Base-by-base conservation (phyloP, 2,888 invertebrate species). In the Pristionchus entomophagus region DNA sequence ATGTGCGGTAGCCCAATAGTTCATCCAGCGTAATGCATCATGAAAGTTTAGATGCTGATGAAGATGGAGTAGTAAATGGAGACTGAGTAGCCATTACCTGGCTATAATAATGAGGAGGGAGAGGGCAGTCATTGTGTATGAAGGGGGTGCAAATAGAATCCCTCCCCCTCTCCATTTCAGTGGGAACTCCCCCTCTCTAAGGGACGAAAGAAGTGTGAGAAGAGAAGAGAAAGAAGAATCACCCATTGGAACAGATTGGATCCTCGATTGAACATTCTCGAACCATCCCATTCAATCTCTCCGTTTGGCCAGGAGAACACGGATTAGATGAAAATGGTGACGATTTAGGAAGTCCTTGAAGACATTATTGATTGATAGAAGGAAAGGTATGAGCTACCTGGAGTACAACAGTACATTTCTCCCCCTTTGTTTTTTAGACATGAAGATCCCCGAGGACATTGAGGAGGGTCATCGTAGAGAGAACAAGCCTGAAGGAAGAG, bases 321-420 rank as follows among this genome's bases (percentile, higher is more conserved):
- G 19, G 82, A 82, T 38, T 82, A 14, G 32, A 17, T 19, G 45
- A 53, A 0, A 41, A 82, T n/a, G n/a, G n/a, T 0, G 56, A 26
- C 1, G 82, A 82, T 38, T n/a, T 19, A n/a, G 82, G 38, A 26
- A 38, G 35, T n/a, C 38, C 82, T 53, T 1, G 41, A 56, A 56
- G 56, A 38, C 38, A 59, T 80, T 29, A 38, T 22, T 5, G 41
- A 53, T 51, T n/a, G 35, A 80, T 6, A n/a, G 14, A 2, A 12
- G 56, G 41, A 81, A 14, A 56, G 53, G n/a, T n/a, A n/a, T 35
- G 35, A 2, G 0, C 19, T 49, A 69, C 65, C 51, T 22, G 84
- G 84, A 53, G 49, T 56, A 49, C 84, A 84, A 56, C 84, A 84
- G 69, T 53, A 84, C 65, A 65, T 65, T 1, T 84, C 69, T 12